These are phyloP conservation scores for Oryzias javanicus DNA, from an alignment of 2,113 vertebrate species.

Conservation along the genomic window DNA sequence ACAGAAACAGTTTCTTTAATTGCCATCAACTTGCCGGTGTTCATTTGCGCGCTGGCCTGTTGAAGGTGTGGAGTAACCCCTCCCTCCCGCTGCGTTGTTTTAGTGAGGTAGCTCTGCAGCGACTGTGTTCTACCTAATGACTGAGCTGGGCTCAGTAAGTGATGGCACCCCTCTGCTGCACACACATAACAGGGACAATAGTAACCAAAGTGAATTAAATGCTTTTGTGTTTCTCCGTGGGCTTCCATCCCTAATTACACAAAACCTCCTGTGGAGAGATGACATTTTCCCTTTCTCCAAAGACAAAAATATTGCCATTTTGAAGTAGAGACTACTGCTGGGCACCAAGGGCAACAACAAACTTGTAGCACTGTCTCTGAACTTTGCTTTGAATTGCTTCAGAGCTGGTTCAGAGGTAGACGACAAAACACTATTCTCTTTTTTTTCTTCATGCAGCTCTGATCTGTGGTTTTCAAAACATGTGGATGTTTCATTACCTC, in stretches of 20 bases:
- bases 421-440: neutral
- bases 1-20: slow-evolving; percentile 5
- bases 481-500: no score
- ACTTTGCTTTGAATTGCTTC: slow-evolving; percentile 2
- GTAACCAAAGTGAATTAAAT: slow-evolving; percentile 19
- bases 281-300: slow-evolving; percentile 4
- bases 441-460: neutral
- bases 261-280: slow-evolving; percentile 22
- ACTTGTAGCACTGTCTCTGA: neutral
- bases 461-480: neutral
- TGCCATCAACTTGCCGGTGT: neutral
- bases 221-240: slow-evolving; percentile 16
- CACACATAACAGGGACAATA: slow-evolving; percentile 15
- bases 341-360: neutral
- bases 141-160: slow-evolving; percentile 31
- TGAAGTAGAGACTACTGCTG: slow-evolving; percentile 5
- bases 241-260: slow-evolving; percentile 28
- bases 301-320: slow-evolving; percentile 13
- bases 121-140: slow-evolving; percentile 36
- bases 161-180: slow-evolving; percentile 22
- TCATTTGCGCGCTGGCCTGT: neutral
- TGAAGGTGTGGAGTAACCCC: slow-evolving; percentile 5
- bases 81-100: slow-evolving; percentile 31
- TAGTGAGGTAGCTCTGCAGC: slow-evolving; percentile 18
- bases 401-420: neutral